Percentiles rank a stretch among this genome's conserved stretches.
Conservation (phyloP, 2,888 invertebrate genomes). For the Diaprepes abbreviatus region DNA sequence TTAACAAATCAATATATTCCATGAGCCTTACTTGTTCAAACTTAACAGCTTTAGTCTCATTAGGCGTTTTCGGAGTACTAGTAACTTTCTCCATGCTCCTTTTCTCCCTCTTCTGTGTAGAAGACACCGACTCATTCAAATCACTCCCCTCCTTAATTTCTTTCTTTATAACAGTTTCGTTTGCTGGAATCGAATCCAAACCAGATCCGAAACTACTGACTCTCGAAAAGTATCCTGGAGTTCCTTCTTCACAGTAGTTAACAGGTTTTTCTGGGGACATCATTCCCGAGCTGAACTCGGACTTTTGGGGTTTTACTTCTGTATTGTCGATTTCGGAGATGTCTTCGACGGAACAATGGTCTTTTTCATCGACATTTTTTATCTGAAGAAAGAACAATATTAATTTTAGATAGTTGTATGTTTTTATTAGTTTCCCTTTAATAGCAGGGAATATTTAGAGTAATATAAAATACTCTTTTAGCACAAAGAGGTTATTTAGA, state of each 20-base stretch:
- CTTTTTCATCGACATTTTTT: slow-evolving; percentile 62
- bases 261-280: slow-evolving; percentile 85
- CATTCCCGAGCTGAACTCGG: slow-evolving; percentile 74
- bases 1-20: too few relatives aligned
- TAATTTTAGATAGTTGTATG: too few relatives aligned
- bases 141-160: slow-evolving; percentile 36
- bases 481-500: too few relatives aligned
- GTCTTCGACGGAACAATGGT: slow-evolving; percentile 65
- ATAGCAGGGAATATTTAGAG: too few relatives aligned
- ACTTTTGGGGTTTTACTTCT: slow-evolving; percentile 56
- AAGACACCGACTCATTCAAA: slow-evolving; percentile 24
- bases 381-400: too few relatives aligned
- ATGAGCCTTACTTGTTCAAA: slow-evolving; percentile 69
- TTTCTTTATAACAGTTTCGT: slow-evolving; percentile 53
- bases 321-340: slow-evolving; percentile 61
- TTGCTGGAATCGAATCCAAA: slow-evolving; percentile 64
- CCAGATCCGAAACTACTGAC: slow-evolving; percentile 71
- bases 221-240: slow-evolving; percentile 83
- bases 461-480: too few relatives aligned
- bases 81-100: slow-evolving; percentile 3
- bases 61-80: slow-evolving; percentile 45
- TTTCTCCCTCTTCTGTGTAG: slow-evolving; percentile 11
- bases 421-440: too few relatives aligned
- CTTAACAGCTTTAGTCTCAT: slow-evolving; percentile 73
- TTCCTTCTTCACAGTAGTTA: slow-evolving; percentile 90